These are phyloP conservation scores for Oryzias curvinotus DNA, from an alignment of 2,113 vertebrate species.

Conservation along the genomic window DNA sequence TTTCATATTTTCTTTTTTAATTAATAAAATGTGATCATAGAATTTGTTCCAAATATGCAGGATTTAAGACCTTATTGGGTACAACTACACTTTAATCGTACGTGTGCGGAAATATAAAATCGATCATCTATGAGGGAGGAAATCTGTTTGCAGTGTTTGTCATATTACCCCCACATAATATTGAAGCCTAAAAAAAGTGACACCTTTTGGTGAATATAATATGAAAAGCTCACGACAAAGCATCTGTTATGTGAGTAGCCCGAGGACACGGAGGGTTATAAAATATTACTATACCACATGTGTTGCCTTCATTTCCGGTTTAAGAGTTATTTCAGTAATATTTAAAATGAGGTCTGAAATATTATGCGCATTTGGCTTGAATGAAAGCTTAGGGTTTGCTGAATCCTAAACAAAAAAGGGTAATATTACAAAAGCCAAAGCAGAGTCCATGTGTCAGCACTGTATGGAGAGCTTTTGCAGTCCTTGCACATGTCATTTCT, in stretches of 20 bases:
- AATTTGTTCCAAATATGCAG: neutral
- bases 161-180: slow-evolving; percentile 34
- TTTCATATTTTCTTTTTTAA: slow-evolving; percentile 34
- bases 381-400: slow-evolving; percentile 20
- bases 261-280: slow-evolving; percentile 10
- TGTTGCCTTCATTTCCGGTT: slow-evolving; percentile 20
- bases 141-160: slow-evolving; percentile 27
- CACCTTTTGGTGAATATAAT: slow-evolving; percentile 41
- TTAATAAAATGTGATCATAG: slow-evolving; percentile 2
- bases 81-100: no score
- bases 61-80: neutral
- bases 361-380: slow-evolving; percentile 15
- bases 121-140: neutral
- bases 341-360: slow-evolving; percentile 18
- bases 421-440: slow-evolving; percentile 20
- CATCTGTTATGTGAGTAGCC: slow-evolving; percentile 22
- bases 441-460: slow-evolving; percentile 31
- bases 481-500: slow-evolving; percentile 16
- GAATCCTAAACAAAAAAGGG: slow-evolving; percentile 20
- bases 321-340: slow-evolving; percentile 10
- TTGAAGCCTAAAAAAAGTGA: slow-evolving; percentile 44
- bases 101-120: no score
- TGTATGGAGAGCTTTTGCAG: slow-evolving; percentile 14
- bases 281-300: slow-evolving; percentile 19
- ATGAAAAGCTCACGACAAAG: slow-evolving; percentile 18